Percentiles rank a stretch among this genome's conserved stretches.
Conservation (phyloP, 2,888 invertebrate genomes). For the Rhimphoctona megacephalus region DNA sequence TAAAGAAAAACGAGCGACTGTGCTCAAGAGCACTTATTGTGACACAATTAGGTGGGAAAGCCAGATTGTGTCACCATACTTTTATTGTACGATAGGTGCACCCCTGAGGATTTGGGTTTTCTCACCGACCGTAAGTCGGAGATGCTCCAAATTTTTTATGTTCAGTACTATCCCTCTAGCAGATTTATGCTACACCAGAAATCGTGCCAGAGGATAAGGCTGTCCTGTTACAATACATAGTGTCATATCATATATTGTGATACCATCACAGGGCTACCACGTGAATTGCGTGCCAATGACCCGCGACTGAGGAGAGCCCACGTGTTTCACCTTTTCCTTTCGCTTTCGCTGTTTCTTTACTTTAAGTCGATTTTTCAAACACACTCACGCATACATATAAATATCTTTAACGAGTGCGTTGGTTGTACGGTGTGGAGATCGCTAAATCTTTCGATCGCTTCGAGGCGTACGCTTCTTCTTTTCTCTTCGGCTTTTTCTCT, state of each 20-base stretch:
- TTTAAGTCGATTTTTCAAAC: constrained; percentile 28
- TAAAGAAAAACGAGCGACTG: too few relatives aligned
- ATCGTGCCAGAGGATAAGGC: too few relatives aligned
- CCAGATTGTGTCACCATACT: too few relatives aligned
- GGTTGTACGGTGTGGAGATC: constrained; percentile 39
- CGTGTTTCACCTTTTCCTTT: constrained; percentile 49
- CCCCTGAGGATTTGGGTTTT: too few relatives aligned
- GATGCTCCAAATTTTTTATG: too few relatives aligned
- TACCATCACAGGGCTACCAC: not conserved
- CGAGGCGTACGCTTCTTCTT: constrained; percentile 44
- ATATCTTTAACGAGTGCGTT: constrained; percentile 36
- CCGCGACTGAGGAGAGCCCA: constrained; percentile 12
- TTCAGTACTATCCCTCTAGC: too few relatives aligned
- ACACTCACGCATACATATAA: not conserved
- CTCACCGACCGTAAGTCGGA: too few relatives aligned
- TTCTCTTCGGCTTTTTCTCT: not conserved
- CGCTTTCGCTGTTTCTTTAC: constrained; percentile 26
- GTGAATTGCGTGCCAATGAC: constrained; percentile 46
- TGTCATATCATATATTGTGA: not conserved
- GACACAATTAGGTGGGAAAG: too few relatives aligned
- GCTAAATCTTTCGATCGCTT: constrained; percentile 59
- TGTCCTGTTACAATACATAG: too few relatives aligned
- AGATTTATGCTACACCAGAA: too few relatives aligned
- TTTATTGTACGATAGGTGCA: too few relatives aligned
- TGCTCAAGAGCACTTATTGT: too few relatives aligned